These are phyloP conservation scores for Asarcornis scutulata DNA, from an alignment of 2,113 vertebrate species.

Conservation along the genomic window DNA sequence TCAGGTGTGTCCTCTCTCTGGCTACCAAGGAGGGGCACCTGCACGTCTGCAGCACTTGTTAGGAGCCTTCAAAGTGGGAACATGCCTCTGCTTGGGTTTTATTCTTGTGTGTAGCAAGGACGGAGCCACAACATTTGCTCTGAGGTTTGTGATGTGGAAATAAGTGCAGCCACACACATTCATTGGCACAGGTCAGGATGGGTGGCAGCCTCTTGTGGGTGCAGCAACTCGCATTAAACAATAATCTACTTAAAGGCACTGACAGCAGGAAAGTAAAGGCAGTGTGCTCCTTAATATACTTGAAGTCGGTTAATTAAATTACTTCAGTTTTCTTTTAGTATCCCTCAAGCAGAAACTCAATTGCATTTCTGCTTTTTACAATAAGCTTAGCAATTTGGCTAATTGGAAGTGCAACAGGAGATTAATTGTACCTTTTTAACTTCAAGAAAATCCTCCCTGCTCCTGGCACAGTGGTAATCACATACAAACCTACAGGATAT, in stretches of 20 bases:
- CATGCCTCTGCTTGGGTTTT: background rate
- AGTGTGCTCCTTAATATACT: constrained; percentile 61
- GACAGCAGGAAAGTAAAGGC: constrained; percentile 43
- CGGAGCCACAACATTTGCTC: rapidly evolving
- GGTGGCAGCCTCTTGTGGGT: background rate
- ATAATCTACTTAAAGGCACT: constrained; percentile 50
- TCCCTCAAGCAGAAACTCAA: constrained; percentile 75
- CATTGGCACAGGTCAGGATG: background rate
- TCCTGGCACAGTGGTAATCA: constrained; percentile 43
- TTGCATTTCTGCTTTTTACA: constrained; percentile 77
- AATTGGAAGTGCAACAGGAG: constrained; percentile 79
- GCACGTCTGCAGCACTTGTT: background rate
- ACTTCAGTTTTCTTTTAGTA: constrained; percentile 57
- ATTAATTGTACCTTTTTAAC: constrained; percentile 79
- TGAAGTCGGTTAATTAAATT: constrained; percentile 79
- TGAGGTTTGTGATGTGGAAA: background rate
- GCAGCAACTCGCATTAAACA: background rate
- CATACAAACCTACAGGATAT: background rate
- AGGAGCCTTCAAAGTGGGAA: background rate
- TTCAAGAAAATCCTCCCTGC: constrained; percentile 66
- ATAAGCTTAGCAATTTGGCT: constrained; percentile 79
- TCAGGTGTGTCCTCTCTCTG: background rate
- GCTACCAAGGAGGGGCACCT: background rate
- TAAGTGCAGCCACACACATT: rapidly evolving
- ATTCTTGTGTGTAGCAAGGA: rapidly evolving